Percentiles rank a stretch among this genome's conserved stretches.
Evolutionary conservation across 2,888 invertebrate genomes (phyloP).

Genomic region (Lamellibrachia satsuma): DNA sequence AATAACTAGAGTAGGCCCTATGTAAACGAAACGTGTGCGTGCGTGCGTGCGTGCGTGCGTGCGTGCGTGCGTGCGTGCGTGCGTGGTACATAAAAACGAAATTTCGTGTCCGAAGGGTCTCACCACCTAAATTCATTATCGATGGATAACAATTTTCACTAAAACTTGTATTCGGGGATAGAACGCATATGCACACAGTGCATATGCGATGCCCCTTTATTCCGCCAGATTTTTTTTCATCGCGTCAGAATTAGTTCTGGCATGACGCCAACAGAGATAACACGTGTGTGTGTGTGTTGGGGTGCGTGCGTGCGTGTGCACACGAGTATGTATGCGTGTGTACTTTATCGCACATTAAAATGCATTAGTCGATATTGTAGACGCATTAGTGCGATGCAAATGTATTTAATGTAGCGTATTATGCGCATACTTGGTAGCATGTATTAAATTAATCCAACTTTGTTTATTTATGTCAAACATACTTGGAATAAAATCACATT

Average conservation of each 20-base stretch:
- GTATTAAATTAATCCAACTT: background rate
- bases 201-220: no score
- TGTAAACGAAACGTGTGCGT: background rate
- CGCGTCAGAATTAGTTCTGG: no score
- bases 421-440: background rate
- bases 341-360: background rate
- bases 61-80: conserved; percentile 8
- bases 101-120: no score
- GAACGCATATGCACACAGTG: no score
- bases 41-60: conserved; percentile 18
- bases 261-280: background rate
- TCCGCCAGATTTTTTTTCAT: no score
- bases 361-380: background rate
- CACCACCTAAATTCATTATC: no score
- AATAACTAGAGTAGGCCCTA: no score
- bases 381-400: background rate
- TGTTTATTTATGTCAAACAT: background rate
- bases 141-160: no score
- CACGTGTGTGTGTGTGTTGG: background rate
- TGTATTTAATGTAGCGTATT: background rate
- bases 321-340: background rate
- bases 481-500: background rate
- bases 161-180: no score
- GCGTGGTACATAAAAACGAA: background rate
- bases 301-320: background rate